Base-by-base conservation (phyloP, 2,888 invertebrate species). In the Camponotus fellah region DNA sequence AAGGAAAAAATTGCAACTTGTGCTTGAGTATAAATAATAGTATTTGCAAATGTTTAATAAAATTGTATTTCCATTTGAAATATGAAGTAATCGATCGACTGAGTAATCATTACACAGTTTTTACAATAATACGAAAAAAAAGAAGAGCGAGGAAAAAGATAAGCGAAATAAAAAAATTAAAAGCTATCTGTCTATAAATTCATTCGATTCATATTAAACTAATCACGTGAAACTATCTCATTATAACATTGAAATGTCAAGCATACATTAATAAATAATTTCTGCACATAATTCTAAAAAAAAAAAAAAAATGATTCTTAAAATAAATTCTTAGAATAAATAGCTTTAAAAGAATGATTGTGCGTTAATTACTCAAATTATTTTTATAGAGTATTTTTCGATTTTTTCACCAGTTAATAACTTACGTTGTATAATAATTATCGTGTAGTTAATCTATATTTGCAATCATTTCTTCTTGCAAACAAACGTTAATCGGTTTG, bases 1-100 rank as follows among this genome's bases (percentile, higher is more conserved):
- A 58, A 17, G 49, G 62, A 82, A 74, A 26, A 26, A 82, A 66
- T 49, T 53, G 37, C 84, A 72, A 46, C 60, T 46, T 37, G 34
- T 56, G 65, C 62, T 37, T 37, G 43, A 84, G 37, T 74, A 66
- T 74, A 66, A 81, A 75, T 66, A 74, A 68, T 34, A 60, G 68
- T 68, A 82, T 83, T 83, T 71, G 46, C 32, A 49, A 34, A 46
- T 21, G 32, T 62, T 62, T 62, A 62, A 75, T 65, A 21, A 56
- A n/a, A 49, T 60, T 76, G 34, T 79, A 65, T 75, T 65, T 76
- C 17, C 12, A 17, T 8, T 79, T 60, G 21, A 21, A 71, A 58
- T 69, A 32, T n/a, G 14, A 43, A 46, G 68, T 17, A 40, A 53
- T 37, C 43, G 21, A n/a, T 26, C 26, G 2, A 26, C 2, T 26